Percentiles rank a stretch among this genome's conserved stretches.
Conservation (phyloP, 2,888 invertebrate genomes). For the Andrena praecox region DNA sequence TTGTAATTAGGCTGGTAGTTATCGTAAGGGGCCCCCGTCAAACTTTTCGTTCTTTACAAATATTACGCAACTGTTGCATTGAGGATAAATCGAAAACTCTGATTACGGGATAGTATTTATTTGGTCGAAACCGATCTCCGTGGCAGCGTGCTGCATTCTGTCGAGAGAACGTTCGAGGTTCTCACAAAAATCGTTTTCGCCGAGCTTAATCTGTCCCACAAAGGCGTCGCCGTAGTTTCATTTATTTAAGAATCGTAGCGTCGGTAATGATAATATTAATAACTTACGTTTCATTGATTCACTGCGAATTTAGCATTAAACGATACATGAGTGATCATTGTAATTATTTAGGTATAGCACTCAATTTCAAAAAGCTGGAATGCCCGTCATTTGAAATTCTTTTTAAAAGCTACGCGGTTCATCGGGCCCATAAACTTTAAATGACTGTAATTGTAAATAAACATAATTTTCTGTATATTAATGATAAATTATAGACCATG, state of each 20-base stretch:
- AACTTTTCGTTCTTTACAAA: conserved; percentile 14
- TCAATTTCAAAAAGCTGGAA: conserved; percentile 14
- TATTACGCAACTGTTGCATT: background rate
- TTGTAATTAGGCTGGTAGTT: conserved; percentile 73
- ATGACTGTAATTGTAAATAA: conserved; percentile 81
- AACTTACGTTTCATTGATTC: conserved; percentile 21
- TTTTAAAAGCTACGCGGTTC: conserved; percentile 31
- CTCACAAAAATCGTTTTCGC: background rate
- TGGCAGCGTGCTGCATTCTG: background rate
- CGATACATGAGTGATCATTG: conserved; percentile 26
- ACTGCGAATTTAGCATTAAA: conserved; percentile 19
- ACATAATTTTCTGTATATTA: conserved; percentile 80
- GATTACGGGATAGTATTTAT: conserved; percentile 6
- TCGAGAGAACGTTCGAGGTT: background rate
- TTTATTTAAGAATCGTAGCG: conserved; percentile 12
- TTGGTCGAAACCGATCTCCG: conserved; percentile 7
- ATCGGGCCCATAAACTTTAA: conserved; percentile 68
- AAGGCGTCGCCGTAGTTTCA: conserved; percentile 17
- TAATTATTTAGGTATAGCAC: conserved; percentile 29
- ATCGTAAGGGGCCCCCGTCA: conserved; percentile 46
- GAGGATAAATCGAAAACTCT: background rate
- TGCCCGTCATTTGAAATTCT: background rate
- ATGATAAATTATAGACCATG: conserved; percentile 53
- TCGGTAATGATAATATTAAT: background rate
- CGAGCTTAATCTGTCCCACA: background rate